Evolutionary conservation across 92 coral and sea anemone genomes (phyloP).

Genomic region (Zoanthus gigantus): DNA sequence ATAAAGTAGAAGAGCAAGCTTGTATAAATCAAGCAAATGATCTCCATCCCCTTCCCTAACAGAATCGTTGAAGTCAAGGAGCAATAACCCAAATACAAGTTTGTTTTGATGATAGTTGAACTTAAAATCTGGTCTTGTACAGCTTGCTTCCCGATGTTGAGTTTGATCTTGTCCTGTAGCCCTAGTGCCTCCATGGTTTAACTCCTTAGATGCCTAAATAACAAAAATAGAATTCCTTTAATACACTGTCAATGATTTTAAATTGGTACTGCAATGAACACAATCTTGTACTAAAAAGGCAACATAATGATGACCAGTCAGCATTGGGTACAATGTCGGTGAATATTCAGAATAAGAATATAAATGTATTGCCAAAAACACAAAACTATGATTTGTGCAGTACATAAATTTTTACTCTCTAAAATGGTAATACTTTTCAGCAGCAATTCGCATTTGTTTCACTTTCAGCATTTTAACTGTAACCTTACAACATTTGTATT

Average conservation of each 20-base stretch:
- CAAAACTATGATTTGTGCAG: constrained; percentile 4
- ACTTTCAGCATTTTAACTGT: constrained; percentile 2
- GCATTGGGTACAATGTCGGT: background rate
- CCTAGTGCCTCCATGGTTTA: constrained; percentile 40
- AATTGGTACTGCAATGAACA: constrained; percentile 9
- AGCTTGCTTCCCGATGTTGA: constrained; percentile 12
- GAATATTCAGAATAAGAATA: constrained; percentile 11
- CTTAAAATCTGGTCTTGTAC: constrained; percentile 42
- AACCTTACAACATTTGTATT: no score
- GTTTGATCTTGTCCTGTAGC: background rate
- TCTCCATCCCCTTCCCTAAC: constrained; percentile 69
- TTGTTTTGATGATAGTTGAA: constrained; percentile 43
- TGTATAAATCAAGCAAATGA: constrained; percentile 51
- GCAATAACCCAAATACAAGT: constrained; percentile 41
- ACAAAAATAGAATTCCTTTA: constrained; percentile 13
- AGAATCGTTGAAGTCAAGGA: constrained; percentile 70
- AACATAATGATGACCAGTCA: background rate
- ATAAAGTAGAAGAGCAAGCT: constrained; percentile 63
- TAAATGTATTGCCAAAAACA: background rate
- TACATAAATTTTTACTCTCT: background rate
- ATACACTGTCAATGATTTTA: constrained; percentile 16
- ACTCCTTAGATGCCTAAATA: constrained; percentile 43
- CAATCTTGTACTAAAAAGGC: background rate
- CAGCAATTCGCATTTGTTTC: background rate
- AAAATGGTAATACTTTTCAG: background rate